Conservation (phyloP, 23 tunicate genomes). For the Phallusia fumigata region DNA sequence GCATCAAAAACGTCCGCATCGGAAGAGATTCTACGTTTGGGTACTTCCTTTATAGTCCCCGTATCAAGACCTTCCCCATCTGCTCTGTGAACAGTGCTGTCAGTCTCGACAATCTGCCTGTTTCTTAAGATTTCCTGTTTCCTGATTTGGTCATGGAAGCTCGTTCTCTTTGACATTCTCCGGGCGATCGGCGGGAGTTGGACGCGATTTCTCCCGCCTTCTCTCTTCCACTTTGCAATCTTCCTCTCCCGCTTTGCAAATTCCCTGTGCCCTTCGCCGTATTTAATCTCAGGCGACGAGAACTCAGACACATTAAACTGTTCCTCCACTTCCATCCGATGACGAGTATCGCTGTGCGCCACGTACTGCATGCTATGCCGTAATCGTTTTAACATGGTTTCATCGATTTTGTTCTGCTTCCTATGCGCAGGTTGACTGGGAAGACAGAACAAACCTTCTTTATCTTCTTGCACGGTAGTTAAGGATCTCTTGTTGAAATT, state of each 20-base stretch:
- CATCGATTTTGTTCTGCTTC: not conserved
- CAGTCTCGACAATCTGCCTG: too few species aligned
- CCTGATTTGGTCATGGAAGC: too few species aligned
- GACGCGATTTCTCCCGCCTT: not conserved
- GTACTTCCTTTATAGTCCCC: not conserved
- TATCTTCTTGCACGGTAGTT: not conserved
- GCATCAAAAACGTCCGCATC: constrained; percentile 10
- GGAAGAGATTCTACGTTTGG: not conserved
- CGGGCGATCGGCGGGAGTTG: not conserved
- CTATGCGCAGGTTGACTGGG: not conserved
- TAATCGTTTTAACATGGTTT: not conserved
- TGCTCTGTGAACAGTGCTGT: too few species aligned
- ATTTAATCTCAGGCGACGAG: constrained; percentile 5
- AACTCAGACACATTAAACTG: constrained; percentile 9
- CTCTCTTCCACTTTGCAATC: not conserved
- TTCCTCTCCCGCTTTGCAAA: not conserved
- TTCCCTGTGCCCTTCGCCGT: not conserved
- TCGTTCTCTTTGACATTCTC: too few species aligned
- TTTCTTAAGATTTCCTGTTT: too few species aligned
- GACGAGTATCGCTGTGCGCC: not conserved
- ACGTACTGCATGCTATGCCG: not conserved
- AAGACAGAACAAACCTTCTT: not conserved
- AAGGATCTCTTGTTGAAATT: not conserved
- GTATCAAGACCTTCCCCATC: too few species aligned
- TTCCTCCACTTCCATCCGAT: not conserved